Conservation (phyloP, 2,888 invertebrate species). For the Nephrocerus scutellatus region DNA sequence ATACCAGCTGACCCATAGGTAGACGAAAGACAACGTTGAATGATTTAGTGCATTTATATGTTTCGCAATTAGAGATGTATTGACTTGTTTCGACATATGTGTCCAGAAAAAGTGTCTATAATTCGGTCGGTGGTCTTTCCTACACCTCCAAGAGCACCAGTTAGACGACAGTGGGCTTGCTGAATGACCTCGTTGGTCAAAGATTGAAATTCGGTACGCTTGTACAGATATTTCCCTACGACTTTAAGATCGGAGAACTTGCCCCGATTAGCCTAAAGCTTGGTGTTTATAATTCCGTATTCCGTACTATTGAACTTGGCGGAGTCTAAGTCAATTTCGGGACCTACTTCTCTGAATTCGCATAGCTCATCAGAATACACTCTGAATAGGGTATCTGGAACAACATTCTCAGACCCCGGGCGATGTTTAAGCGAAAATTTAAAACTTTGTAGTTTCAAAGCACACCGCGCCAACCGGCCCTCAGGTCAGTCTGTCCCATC, state of each 20-base stretch:
- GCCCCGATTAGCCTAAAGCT: too few species aligned
- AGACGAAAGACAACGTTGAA: too few species aligned
- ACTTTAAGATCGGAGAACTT: too few species aligned
- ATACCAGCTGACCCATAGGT: constrained; percentile 13
- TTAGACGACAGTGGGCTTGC: too few species aligned
- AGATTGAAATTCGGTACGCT: too few species aligned
- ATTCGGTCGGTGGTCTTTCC: too few species aligned
- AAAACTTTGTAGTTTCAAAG: constrained; percentile 22
- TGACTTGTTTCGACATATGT: constrained; percentile 13
- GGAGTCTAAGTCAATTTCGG: not conserved
- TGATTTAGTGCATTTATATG: constrained; percentile 10
- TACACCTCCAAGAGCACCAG: too few species aligned
- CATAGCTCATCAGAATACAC: not conserved
- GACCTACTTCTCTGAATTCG: not conserved
- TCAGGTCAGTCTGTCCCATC: constrained; percentile 25
- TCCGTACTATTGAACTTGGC: not conserved
- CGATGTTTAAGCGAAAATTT: constrained; percentile 21
- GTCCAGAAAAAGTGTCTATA: constrained; percentile 13
- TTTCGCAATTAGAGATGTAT: constrained; percentile 2
- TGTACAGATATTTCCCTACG: too few species aligned
- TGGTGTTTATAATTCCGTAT: too few species aligned
- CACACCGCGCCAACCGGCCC: constrained; percentile 26
- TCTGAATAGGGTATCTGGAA: constrained; percentile 26
- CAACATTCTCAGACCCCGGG: constrained; percentile 22
- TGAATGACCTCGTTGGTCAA: too few species aligned